Conservation (phyloP, 2,888 invertebrate species). For the Lordiphosa fenestrarum region DNA sequence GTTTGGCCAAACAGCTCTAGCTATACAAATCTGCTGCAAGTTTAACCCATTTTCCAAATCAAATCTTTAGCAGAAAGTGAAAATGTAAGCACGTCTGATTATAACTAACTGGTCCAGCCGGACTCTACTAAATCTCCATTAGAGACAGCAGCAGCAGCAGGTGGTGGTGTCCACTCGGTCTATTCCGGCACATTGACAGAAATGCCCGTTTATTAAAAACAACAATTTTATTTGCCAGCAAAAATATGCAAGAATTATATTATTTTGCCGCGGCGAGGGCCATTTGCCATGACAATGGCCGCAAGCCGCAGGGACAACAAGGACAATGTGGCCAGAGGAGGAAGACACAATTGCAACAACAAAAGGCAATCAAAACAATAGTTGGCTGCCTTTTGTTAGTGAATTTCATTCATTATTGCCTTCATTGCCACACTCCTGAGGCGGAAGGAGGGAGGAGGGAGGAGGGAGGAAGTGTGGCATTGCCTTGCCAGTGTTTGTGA, state of each 20-base stretch:
- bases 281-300: conserved; percentile 7
- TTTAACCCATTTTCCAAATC: too few relatives aligned
- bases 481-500: conserved; percentile 53
- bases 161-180: conserved; percentile 13
- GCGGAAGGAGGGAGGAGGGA: conserved; percentile 25
- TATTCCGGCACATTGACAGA: conserved; percentile 50
- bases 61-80: too few relatives aligned
- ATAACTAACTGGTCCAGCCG: neutral
- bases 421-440: conserved; percentile 58
- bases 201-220: conserved; percentile 69
- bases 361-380: conserved; percentile 63
- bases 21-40: too few relatives aligned
- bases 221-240: conserved; percentile 55
- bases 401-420: conserved; percentile 71
- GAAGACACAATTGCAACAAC: conserved; percentile 13
- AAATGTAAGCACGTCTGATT: too few relatives aligned
- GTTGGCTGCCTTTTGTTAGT: conserved; percentile 65
- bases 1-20: too few relatives aligned
- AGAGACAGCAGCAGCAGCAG: conserved; percentile 1
- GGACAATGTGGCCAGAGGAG: conserved; percentile 11
- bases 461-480: neutral
- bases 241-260: conserved; percentile 59
- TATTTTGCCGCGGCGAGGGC: conserved; percentile 19
- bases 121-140: neutral
- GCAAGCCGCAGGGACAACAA: conserved; percentile 14